Base-by-base conservation (phyloP, 1,140 invertebrate species). In the Pantala flavescens region DNA sequence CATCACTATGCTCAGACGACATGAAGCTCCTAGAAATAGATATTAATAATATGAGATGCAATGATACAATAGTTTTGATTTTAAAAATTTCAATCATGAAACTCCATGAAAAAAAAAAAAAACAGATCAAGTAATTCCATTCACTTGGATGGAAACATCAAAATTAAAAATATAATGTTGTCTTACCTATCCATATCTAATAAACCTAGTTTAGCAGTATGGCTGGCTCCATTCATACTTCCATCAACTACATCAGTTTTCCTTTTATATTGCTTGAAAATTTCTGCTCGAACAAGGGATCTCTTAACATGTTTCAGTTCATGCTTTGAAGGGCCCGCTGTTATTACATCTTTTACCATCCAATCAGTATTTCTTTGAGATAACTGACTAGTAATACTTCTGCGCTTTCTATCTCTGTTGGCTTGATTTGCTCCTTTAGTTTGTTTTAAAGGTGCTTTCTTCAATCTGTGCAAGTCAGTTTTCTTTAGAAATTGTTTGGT, bases 1-100 rank as follows among this genome's bases (percentile, higher is more conserved):
- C 90, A 80, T 93, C 91, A 76, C 89, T 91, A 42, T 90, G 85
- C 77, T 92, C 90, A 0, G 88, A 88, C 19, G 89, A 87, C 7
- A 87, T 86, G 70, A 87, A 85, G 76, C 81, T 88, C 77, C 82
- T 86, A 75, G 70, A 76, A 23, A 36, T 55, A 80, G 79, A 49
- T 77, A 78, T 5, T 55, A 71, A 73, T 74, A 11, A 71, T 72
- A 49, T 75, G 70, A 75, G 76, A 49, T 71, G 74, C 74, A 77
- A 70, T 74, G 75, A 55, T 74, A 43, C 23, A 0, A 77, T 19
- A 24, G 12, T 16, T 76, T 24, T 28, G 2, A 36, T 5, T 5
- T 36, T 36, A 36, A n/a, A n/a, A n/a, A 5, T 36, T 36, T 36
- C 16, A 14, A 9, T 3, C 14, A n/a, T 5, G 73, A 71, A 11